Percentiles rank a stretch among this genome's conserved stretches.
Conservation (phyloP, 2,113 vertebrate species). For the Myiozetetes cayanensis region DNA sequence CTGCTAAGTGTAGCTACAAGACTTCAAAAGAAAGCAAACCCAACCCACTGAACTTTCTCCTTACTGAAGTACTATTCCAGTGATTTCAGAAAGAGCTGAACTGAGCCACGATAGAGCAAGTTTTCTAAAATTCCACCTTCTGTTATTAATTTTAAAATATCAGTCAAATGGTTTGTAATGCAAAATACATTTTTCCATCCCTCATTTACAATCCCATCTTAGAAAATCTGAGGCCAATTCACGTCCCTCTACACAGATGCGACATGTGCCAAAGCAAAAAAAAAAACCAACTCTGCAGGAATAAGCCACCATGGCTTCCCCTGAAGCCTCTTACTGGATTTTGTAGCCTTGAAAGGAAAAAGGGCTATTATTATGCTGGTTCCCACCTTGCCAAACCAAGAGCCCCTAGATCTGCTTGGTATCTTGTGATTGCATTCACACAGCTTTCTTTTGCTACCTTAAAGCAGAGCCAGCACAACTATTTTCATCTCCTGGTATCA, state of each 20-base stretch:
- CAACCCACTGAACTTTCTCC: neutral
- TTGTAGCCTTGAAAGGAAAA: neutral
- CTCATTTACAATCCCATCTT: neutral
- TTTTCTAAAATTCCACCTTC: neutral
- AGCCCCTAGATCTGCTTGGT: neutral
- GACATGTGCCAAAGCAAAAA: neutral
- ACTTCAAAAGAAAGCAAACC: neutral
- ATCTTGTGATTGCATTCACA: neutral
- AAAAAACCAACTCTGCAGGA: neutral
- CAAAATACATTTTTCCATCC: neutral
- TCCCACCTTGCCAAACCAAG: neutral
- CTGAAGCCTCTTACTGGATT: neutral
- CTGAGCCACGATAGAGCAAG: neutral
- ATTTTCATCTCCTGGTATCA: neutral
- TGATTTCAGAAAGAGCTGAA: neutral
- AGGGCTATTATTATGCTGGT: neutral
- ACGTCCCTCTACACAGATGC: neutral
- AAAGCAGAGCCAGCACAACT: neutral
- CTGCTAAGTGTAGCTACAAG: neutral
- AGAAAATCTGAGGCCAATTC: neutral
- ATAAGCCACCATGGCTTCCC: neutral
- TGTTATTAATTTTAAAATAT: conserved; percentile 6
- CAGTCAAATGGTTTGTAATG: neutral
- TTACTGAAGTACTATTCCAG: neutral
- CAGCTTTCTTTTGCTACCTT: neutral